These are phyloP conservation scores for Antheraea pernyi DNA, from an alignment of 1,140 invertebrate genomes.

Conservation along the genomic window DNA sequence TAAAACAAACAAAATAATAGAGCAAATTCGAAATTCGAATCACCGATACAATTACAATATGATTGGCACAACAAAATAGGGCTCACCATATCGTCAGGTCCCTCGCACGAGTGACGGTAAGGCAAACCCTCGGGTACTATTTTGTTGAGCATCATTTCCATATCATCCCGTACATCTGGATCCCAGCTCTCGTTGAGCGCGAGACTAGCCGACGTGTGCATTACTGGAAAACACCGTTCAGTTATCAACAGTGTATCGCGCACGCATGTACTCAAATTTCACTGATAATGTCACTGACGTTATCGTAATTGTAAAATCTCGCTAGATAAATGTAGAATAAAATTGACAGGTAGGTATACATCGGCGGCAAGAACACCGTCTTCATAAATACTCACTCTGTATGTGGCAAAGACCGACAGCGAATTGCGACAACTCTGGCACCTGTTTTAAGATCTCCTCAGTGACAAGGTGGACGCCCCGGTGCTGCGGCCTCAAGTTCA, in stretches of 20 bases:
- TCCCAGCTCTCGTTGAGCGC: constrained; percentile 99
- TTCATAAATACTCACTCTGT: constrained; percentile 89
- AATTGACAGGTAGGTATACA: constrained; percentile 48
- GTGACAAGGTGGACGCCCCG: constrained; percentile 96
- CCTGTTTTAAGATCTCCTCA: constrained; percentile 95
- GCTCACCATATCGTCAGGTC: constrained; percentile 98
- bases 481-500: constrained; percentile 95
- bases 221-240: constrained; percentile 85
- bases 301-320: constrained; percentile 29
- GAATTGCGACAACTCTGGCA: constrained; percentile 95
- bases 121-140: constrained; percentile 97
- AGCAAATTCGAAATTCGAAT: neutral
- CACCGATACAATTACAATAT: neutral
- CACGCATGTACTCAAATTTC: constrained; percentile 12
- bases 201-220: constrained; percentile 98
- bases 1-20: neutral
- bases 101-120: constrained; percentile 98
- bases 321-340: constrained; percentile 35
- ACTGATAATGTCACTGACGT: constrained; percentile 7
- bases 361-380: constrained; percentile 52
- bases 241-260: constrained; percentile 44
- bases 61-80: neutral
- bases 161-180: constrained; percentile 97
- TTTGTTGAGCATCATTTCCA: constrained; percentile 99
- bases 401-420: constrained; percentile 96